phyloP scores from a whole-genome alignment of 2,888 invertebrate genomes.

The Linyphia triangularis region DNA sequence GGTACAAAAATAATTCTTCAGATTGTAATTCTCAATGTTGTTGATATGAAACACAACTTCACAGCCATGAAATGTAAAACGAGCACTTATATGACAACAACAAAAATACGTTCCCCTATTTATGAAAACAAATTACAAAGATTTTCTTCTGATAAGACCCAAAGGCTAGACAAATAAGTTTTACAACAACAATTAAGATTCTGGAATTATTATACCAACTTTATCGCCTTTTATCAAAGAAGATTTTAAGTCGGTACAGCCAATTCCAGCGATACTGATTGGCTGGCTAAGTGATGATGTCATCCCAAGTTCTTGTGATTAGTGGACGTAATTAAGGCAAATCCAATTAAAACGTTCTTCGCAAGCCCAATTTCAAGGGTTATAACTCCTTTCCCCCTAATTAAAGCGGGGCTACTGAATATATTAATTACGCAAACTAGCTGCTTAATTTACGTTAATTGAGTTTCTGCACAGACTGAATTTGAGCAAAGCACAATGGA shows the following conservation, averaged over 20 bases:
- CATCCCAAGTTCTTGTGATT: conserved; percentile 62
- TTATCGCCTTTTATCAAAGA: conserved; percentile 29
- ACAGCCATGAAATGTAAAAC: neutral
- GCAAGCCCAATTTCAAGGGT: conserved; percentile 69
- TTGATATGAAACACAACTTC: neutral
- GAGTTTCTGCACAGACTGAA: conserved; percentile 52
- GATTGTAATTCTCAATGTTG: too few species aligned
- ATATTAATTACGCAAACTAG: conserved; percentile 75
- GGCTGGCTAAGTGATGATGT: conserved; percentile 73
- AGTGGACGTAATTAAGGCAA: conserved; percentile 72
- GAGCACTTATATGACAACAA: neutral
- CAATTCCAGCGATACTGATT: conserved; percentile 56
- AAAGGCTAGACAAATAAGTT: neutral
- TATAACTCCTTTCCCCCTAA: conserved; percentile 71
- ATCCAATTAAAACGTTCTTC: conserved; percentile 69
- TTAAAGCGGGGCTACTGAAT: conserved; percentile 73
- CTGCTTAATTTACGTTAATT: conserved; percentile 74
- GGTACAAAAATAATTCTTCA: neutral
- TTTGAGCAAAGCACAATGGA: conserved; percentile 5
- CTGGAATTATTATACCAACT: neutral
- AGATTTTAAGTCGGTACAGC: neutral
- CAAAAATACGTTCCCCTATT: neutral
- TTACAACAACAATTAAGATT: neutral
- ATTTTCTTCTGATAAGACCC: neutral
- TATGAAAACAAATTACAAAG: neutral